Evolutionary conservation across 64 coral and sea anemone species (phyloP), one percentile per base, ranked within the genome.

Genomic region (Hydrozoanthus tunicans): DNA sequence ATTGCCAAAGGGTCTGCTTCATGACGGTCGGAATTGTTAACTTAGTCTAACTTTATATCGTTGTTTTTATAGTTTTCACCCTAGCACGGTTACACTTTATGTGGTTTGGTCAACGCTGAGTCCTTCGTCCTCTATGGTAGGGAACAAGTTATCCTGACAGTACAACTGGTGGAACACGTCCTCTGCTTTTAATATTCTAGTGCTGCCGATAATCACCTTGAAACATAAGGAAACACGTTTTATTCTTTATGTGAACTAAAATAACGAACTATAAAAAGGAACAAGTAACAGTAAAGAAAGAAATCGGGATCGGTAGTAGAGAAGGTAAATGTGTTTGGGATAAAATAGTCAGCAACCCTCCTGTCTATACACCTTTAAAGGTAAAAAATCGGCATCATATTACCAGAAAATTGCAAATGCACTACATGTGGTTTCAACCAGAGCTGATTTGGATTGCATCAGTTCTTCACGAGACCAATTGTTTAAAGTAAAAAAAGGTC

Each of bases 171-270:
- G 11, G 7, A 98, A 95, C 51, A 96, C 73, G 79, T 99, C 97
- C 66, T 90, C 89, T 24, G 92, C 57, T 75, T 96, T 99, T 59
- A 99, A 51, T 17, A 99, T 93, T 64, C 73, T 93, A 12, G 97
- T 99, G 24, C 97, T 96, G 10, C 97, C 97, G 15, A 99, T 92
- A 20, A 99, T 89, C 3, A 99, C 90, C 97, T 99, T 43, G 6
- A 81, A 85, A 74, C 83, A 0, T 63, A 57, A 14, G 12, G 12
- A 26, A 88, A 52, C 62, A 64, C 56, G 26, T 65, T 65, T 15
- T 65, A 4, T 65, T 15, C 17, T 43, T 43, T 43, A 43, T 1
- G 32, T 43, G 32, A 43, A 43, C 32, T 43, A 2, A 43, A 43
- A 43, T 43, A 43, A 43, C 32, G 32, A 43, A 43, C 2, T 43